A percentile compares a stretch with the other conserved stretches of the same genome.
These are phyloP conservation scores for Xiphorhynchus erythropygius DNA, from an alignment of 2,797 vertebrate genomes.

Conservation along the genomic window DNA sequence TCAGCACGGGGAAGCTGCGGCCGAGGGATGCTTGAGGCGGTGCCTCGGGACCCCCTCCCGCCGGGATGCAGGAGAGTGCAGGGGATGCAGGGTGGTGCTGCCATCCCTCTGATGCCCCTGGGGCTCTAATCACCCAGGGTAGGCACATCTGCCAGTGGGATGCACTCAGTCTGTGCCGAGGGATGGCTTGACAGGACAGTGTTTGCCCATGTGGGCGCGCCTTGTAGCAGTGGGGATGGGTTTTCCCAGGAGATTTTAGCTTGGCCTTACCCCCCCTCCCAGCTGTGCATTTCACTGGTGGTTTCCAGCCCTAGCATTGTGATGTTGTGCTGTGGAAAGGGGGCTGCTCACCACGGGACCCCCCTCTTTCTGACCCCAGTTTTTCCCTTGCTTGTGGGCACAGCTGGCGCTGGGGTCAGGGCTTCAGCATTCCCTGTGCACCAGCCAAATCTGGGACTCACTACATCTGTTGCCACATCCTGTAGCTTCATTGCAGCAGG, in stretches of 20 bases:
- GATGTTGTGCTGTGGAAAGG: neutral
- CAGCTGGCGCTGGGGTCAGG: neutral
- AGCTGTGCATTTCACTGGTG: neutral
- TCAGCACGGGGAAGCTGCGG: constrained; percentile 47
- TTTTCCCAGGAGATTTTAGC: neutral
- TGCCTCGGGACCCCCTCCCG: neutral
- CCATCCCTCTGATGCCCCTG: no score
- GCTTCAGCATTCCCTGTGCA: neutral
- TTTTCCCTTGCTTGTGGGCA: neutral
- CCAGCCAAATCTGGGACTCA: rapidly evolving
- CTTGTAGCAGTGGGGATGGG: neutral
- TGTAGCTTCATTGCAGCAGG: rapidly evolving
- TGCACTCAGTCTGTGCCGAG: rapidly evolving
- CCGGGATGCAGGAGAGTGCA: neutral
- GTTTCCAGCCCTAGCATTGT: neutral
- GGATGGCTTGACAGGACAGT: rapidly evolving
- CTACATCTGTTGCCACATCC: neutral
- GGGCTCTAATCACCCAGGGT: neutral
- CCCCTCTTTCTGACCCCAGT: neutral
- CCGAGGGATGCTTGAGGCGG: constrained; percentile 29
- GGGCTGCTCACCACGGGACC: neutral
- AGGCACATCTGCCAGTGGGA: rapidly evolving
- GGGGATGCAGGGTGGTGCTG: neutral
- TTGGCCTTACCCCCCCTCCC: neutral
- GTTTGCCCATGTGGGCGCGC: neutral